phyloP scores from a whole-genome alignment of 1,140 invertebrate genomes.

The Berghia stephanieae region DNA sequence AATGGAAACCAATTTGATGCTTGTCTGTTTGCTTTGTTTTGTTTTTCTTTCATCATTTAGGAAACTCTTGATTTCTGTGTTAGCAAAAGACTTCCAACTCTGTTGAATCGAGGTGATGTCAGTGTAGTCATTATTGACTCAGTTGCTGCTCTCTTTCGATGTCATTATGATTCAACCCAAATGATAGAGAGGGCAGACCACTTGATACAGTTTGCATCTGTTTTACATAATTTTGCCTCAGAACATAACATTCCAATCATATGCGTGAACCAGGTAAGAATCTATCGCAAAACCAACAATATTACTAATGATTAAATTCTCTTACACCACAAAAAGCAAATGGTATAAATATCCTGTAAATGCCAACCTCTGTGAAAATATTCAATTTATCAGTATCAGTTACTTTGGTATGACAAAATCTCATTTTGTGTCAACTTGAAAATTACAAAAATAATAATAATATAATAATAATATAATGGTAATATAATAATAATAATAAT shows the following conservation, averaged over 20 bases:
- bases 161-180: slow-evolving; percentile 69
- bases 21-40: neutral
- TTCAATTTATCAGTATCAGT: no score
- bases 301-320: neutral
- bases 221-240: slow-evolving; percentile 71
- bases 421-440: no score
- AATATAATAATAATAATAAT: no score
- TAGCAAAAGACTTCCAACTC: slow-evolving; percentile 67
- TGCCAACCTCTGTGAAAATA: no score
- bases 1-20: no score
- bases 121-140: slow-evolving; percentile 80
- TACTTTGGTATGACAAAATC: no score
- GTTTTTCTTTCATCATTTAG: slow-evolving; percentile 56
- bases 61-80: slow-evolving; percentile 73
- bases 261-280: slow-evolving; percentile 78
- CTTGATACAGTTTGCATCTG: slow-evolving; percentile 71
- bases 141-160: slow-evolving; percentile 77
- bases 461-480: no score
- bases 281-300: neutral
- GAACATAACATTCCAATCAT: slow-evolving; percentile 72
- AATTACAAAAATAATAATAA: no score
- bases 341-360: no score
- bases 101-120: slow-evolving; percentile 70
- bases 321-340: neutral
- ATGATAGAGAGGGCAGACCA: slow-evolving; percentile 70